Percentiles rank a stretch among this genome's conserved stretches.
Evolutionary conservation across 2,888 invertebrate species (phyloP).

Genomic region (Atrina japonica): DNA sequence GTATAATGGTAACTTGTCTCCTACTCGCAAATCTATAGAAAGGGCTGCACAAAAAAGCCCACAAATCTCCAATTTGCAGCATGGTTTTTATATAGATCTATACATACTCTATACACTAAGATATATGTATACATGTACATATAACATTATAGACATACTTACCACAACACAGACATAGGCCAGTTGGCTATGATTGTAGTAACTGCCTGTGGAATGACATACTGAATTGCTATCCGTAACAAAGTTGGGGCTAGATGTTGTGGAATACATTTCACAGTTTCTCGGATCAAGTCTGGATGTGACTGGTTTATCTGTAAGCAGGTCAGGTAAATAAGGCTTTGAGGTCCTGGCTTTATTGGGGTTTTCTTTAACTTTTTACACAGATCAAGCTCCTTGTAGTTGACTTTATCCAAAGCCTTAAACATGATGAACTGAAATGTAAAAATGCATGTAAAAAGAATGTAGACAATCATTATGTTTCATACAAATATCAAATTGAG

Average conservation of each 20-base stretch:
- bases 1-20: too few species aligned
- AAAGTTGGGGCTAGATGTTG: constrained; percentile 59
- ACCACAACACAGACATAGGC: constrained; percentile 68
- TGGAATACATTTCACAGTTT: constrained; percentile 46
- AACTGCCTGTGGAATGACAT: constrained; percentile 57
- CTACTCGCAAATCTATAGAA: too few species aligned
- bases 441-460: too few species aligned
- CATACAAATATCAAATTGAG: too few species aligned
- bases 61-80: too few species aligned
- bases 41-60: too few species aligned
- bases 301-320: constrained; percentile 54
- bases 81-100: too few species aligned
- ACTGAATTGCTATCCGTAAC: constrained; percentile 57
- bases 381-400: constrained; percentile 58
- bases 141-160: constrained; percentile 8
- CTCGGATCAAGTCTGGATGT: constrained; percentile 19
- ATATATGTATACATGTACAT: background rate
- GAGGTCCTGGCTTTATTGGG: constrained; percentile 37
- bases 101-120: too few species aligned
- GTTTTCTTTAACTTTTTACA: constrained; percentile 44
- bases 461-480: too few species aligned
- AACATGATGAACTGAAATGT: constrained; percentile 51
- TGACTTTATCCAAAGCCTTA: constrained; percentile 64
- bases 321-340: constrained; percentile 53
- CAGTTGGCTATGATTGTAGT: constrained; percentile 66